Conservation (phyloP, 2,888 invertebrate species). For the Vanessa cardui region DNA sequence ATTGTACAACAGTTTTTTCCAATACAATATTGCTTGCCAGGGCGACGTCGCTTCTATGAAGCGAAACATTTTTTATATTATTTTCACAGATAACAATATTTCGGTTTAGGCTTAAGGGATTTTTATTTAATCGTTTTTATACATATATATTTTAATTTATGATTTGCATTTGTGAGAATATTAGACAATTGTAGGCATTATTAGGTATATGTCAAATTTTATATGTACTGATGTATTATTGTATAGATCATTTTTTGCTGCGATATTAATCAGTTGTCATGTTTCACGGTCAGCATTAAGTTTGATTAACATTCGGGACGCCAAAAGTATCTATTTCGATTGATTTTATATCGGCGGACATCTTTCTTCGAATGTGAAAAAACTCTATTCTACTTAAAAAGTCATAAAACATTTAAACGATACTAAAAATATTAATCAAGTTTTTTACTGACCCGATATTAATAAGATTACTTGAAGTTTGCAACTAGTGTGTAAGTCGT, state of each 20-base stretch:
- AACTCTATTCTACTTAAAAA: background rate
- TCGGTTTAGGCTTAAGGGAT: conserved; percentile 49
- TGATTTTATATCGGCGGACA: background rate
- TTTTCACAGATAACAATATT: conserved; percentile 43
- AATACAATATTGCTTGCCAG: conserved; percentile 59
- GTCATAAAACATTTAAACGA: conserved; percentile 6
- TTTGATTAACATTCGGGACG: conserved; percentile 18
- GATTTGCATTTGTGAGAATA: conserved; percentile 55
- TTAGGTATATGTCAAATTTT: conserved; percentile 61
- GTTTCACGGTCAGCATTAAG: conserved; percentile 33
- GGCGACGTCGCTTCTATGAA: conserved; percentile 75
- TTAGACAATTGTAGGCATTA: conserved; percentile 67
- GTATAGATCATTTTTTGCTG: conserved; percentile 56
- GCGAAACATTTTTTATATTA: conserved; percentile 52
- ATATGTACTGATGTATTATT: conserved; percentile 52
- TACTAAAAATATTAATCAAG: conserved; percentile 22
- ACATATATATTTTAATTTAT: conserved; percentile 53
- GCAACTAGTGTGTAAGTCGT: conserved; percentile 49
- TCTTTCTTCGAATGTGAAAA: background rate
- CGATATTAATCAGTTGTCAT: conserved; percentile 39
- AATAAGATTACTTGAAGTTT: conserved; percentile 70
- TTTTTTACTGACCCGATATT: conserved; percentile 49
- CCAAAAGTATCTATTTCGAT: conserved; percentile 5
- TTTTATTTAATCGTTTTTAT: conserved; percentile 53
- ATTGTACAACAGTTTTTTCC: conserved; percentile 62